Evolutionary conservation across 2,888 invertebrate genomes (phyloP).

Genomic region (Tetropium fuscum): DNA sequence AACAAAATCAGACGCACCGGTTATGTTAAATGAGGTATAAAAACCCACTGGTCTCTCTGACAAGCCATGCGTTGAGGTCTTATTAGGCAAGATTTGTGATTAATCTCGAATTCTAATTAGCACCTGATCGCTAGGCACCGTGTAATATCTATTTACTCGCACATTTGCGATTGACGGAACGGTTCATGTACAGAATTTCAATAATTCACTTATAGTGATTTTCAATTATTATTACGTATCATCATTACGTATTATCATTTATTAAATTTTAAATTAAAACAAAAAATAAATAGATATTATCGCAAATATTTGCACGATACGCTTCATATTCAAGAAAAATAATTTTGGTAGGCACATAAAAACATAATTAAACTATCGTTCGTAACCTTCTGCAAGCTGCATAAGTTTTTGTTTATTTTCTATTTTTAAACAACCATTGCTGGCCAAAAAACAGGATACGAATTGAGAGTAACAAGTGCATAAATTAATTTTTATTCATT

Average conservation of each 20-base stretch:
- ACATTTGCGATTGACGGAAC: too few species aligned
- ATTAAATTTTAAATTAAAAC: too few species aligned
- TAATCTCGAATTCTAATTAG: slow-evolving; percentile 27
- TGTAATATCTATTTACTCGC: slow-evolving; percentile 21
- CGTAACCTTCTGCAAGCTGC: slow-evolving; percentile 15
- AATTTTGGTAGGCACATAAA: neutral
- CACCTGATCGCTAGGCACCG: slow-evolving; percentile 20
- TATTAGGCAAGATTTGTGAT: slow-evolving; percentile 24
- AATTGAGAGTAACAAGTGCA: slow-evolving; percentile 8
- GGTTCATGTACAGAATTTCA: too few species aligned
- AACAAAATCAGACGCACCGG: slow-evolving; percentile 8
- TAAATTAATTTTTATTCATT: slow-evolving; percentile 8
- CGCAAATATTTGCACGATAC: slow-evolving; percentile 2
- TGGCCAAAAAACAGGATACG: neutral
- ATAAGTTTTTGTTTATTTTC: slow-evolving; percentile 17
- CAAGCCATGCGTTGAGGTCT: slow-evolving; percentile 27
- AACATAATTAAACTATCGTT: slow-evolving; percentile 14
- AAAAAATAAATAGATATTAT: too few species aligned
- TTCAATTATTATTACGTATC: too few species aligned
- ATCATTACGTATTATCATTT: too few species aligned
- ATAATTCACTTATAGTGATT: too few species aligned
- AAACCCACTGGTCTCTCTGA: slow-evolving; percentile 22
- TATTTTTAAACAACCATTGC: neutral
- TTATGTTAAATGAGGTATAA: slow-evolving; percentile 19
- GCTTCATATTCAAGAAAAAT: slow-evolving; percentile 1